phyloP scores from a whole-genome alignment of 2,113 vertebrate genomes.

The Vireo altiloquus region DNA sequence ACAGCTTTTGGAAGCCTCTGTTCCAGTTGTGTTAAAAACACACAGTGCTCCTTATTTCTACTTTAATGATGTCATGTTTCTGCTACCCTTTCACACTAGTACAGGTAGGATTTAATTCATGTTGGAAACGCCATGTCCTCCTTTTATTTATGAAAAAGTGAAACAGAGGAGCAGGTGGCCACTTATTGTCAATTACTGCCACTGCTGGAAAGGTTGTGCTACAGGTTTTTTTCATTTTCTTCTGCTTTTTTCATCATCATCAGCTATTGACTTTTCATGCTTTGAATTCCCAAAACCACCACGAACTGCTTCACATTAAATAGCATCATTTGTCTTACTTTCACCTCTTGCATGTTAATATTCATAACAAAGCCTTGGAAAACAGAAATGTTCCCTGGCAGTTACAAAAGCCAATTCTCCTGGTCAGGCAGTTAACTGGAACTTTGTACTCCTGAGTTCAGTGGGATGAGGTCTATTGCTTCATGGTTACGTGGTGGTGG shows the following conservation, averaged over 20 bases:
- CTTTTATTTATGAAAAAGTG: not conserved
- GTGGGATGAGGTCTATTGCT: not conserved
- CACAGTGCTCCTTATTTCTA: not conserved
- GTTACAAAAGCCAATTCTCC: not conserved
- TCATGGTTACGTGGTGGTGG: not conserved
- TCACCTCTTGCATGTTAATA: not conserved
- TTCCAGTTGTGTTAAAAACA: not conserved
- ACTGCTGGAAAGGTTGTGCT: not conserved
- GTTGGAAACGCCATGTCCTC: not conserved
- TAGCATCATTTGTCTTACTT: not conserved
- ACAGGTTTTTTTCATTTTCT: not conserved
- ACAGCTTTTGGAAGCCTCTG: not conserved
- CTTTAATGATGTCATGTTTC: not conserved
- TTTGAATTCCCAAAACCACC: not conserved
- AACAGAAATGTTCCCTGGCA: not conserved
- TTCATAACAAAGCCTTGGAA: not conserved
- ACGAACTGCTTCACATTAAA: not conserved
- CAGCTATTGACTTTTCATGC: not conserved
- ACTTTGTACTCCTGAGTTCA: not conserved
- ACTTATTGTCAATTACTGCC: not conserved
- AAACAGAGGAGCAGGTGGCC: not conserved
- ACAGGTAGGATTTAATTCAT: not conserved
- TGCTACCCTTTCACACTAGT: not conserved
- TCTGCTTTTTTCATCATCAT: not conserved
- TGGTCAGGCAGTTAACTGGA: not conserved